Evolutionary conservation across 1,140 invertebrate genomes (phyloP), one percentile per base, ranked within the genome.

Genomic region (Eubasilissa regina): DNA sequence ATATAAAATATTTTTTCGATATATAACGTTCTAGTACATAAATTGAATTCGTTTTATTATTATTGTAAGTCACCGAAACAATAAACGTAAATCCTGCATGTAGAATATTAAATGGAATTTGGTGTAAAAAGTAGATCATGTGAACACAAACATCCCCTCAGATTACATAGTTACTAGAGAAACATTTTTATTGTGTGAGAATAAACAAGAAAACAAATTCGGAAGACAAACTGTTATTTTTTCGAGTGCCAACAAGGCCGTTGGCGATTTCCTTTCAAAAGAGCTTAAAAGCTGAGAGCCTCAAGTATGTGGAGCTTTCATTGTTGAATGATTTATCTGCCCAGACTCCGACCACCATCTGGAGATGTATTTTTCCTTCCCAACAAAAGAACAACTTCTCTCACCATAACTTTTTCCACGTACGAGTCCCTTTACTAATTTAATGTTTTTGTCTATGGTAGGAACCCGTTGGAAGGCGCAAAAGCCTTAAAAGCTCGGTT

Each of bases 301-400:
- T 73, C 47, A 21, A 73, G 68, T 53, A 55, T 55, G 68, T 53
- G 68, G 68, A 73, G 68, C 51, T 73, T 73, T 43, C 68, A 73
- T 73, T 73, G 68, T 73, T 73, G 68, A 73, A 73, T 73, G 68
- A 73, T 73, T 73, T 73, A 73, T 72, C 68, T 43, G 47, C 13
- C 48, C 19, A 25, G 47, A 17, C 17, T 73, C 47, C 64, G 68
- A 21, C 47, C 19, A 35, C 68, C 68, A 73, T 73, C 68, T 73
- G 68, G 68, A 73, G 68, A 73, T 19, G 53, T 21, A 21, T 73
- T 53, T 73, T 73, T 55, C 25, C 48, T 53, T 55, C 12, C 47
- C 48, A 55, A 43, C 68, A 73, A 53, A 55, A 73, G 68, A 73
- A 73, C 68, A 53, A 55, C 15, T 53, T 17, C 47, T 73, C 11